Percentiles rank a stretch among this genome's conserved stretches.
These are phyloP conservation scores for Pelagia noctiluca DNA, from an alignment of 30 jellyfish, hydroid and myxozoan genomes.

Conservation along the genomic window DNA sequence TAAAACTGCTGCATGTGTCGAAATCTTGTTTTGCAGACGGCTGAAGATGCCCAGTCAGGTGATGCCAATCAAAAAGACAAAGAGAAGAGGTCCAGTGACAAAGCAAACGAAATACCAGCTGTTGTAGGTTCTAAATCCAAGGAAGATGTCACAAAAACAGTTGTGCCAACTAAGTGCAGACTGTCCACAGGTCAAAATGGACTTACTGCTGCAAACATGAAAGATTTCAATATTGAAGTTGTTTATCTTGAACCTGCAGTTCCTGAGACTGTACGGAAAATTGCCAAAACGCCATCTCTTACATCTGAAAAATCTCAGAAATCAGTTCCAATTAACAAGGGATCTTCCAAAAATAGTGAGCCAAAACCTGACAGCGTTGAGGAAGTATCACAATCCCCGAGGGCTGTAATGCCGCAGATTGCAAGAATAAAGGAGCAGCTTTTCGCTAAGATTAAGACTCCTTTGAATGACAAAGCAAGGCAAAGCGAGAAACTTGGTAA, in stretches of 20 bases:
- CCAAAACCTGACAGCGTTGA: background rate
- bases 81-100: no score
- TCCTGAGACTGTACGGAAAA: background rate
- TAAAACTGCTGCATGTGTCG: no score
- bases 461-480: background rate
- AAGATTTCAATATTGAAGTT: no score
- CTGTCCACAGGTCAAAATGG: no score
- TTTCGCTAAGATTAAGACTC: background rate
- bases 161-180: no score
- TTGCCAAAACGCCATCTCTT: background rate
- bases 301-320: background rate
- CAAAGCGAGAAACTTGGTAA: background rate
- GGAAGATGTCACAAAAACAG: no score
- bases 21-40: no score
- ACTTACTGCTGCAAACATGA: no score
- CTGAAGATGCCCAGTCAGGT: no score
- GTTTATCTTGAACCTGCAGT: background rate
- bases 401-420: slow-evolving; percentile 1
- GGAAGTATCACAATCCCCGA: background rate
- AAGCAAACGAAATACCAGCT: no score
- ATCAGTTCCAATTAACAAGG: background rate
- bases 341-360: background rate
- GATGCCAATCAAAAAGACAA: no score
- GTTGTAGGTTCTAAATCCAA: no score
- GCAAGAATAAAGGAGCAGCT: background rate